Evolutionary conservation across 1,140 invertebrate species (phyloP).

Genomic region (Aphelenchoides fujianensis): DNA sequence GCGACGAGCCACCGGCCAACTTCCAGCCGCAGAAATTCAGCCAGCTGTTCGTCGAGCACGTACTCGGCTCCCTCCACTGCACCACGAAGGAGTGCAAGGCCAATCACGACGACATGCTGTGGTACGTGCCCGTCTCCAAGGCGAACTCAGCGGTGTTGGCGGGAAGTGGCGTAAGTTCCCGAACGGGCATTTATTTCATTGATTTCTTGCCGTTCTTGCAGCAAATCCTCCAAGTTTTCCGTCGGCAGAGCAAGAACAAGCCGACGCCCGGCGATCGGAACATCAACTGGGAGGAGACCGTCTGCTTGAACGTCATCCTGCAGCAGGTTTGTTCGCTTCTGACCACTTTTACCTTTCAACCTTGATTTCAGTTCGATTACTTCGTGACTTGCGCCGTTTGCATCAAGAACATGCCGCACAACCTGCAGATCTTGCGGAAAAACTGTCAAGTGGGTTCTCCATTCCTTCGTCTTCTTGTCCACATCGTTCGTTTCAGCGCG

Average conservation of each 20-base stretch:
- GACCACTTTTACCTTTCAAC: conserved; percentile 63
- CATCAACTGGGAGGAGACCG: conserved; percentile 98
- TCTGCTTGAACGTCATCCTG: conserved; percentile 95
- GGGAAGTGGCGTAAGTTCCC: conserved; percentile 23
- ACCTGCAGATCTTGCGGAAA: conserved; percentile 86
- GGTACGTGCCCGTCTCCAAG: conserved; percentile 47
- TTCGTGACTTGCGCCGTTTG: conserved; percentile 93
- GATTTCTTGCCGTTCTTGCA: conserved; percentile 33
- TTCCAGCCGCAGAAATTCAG: conserved; percentile 45
- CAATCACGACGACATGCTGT: conserved; percentile 53
- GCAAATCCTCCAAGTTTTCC: conserved; percentile 70
- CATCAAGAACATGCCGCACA: conserved; percentile 90
- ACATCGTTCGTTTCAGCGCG: conserved; percentile 67
- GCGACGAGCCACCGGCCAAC: conserved; percentile 27
- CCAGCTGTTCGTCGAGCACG: conserved; percentile 50
- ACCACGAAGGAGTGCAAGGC: conserved; percentile 44
- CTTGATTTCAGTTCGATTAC: conserved; percentile 67
- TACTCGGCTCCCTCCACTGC: conserved; percentile 42
- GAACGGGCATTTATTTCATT: neutral
- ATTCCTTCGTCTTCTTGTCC: conserved; percentile 25
- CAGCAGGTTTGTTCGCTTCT: conserved; percentile 72
- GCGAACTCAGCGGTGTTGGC: conserved; percentile 21
- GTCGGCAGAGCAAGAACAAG: conserved; percentile 90
- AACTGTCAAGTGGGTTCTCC: conserved; percentile 74
- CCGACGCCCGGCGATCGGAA: conserved; percentile 84